Conservation (phyloP, 2,797 vertebrate genomes). For the Chelonia mydas region DNA sequence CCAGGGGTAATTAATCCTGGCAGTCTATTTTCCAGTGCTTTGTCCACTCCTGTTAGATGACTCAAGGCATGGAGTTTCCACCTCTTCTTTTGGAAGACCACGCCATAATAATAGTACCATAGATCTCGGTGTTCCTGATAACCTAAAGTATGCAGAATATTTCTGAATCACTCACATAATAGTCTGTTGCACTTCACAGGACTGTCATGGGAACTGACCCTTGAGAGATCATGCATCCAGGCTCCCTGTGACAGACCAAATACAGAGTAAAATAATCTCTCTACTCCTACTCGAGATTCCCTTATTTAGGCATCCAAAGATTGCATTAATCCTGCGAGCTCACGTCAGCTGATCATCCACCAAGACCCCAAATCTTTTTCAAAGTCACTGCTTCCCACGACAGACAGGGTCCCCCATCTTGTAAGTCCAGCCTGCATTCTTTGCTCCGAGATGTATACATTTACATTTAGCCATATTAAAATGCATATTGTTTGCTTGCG, state of each 20-base stretch:
- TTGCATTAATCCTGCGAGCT: not conserved
- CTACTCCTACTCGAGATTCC: not conserved
- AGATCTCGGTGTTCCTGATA: not conserved
- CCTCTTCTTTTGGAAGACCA: not conserved
- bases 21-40: not conserved
- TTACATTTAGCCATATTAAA: not conserved
- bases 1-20: not conserved
- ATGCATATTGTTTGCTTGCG: not conserved
- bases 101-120: not conserved
- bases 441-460: not conserved
- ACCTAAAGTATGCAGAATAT: not conserved
- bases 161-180: not conserved
- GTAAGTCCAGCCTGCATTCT: not conserved
- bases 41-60: not conserved
- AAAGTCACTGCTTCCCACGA: not conserved
- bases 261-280: not conserved
- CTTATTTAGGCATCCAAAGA: not conserved
- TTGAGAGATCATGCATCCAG: not conserved
- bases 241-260: not conserved
- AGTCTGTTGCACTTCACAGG: not conserved
- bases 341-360: not conserved
- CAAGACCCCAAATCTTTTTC: not conserved
- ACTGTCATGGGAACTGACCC: not conserved
- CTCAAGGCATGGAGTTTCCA: not conserved
- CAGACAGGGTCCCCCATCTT: too few relatives aligned